These are phyloP conservation scores for Pseudomugil gertrudae DNA, from an alignment of 2,797 vertebrate species.

Conservation along the genomic window DNA sequence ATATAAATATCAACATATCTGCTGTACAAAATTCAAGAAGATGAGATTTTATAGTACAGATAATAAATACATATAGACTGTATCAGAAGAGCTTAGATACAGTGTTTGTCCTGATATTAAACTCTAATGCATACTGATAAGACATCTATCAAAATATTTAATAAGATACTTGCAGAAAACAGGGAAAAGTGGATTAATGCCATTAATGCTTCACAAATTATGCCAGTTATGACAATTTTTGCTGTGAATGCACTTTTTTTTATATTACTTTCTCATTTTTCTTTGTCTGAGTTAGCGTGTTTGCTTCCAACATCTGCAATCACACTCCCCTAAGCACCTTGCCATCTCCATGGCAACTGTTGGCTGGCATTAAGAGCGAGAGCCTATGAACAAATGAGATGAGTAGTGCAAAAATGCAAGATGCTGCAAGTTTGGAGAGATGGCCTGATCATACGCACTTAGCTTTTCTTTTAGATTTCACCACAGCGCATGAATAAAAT, in stretches of 20 bases:
- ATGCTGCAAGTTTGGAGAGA: conserved; percentile 36
- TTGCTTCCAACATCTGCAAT: conserved; percentile 80
- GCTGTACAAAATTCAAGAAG: conserved; percentile 5
- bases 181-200: not conserved
- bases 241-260: conserved; percentile 10
- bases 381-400: conserved; percentile 50
- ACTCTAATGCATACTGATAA: not conserved
- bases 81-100: conserved; percentile 32
- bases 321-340: conserved; percentile 85
- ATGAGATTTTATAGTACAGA: conserved; percentile 6
- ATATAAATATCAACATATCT: conserved; percentile 27
- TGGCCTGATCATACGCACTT: not conserved
- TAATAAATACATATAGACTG: conserved; percentile 14
- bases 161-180: not conserved
- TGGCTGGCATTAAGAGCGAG: conserved; percentile 80
- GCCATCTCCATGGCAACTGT: conserved; percentile 91
- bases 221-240: not conserved
- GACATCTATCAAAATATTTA: not conserved
- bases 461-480: conserved; percentile 4
- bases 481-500: not conserved
- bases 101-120: not conserved
- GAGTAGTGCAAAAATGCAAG: conserved; percentile 47
- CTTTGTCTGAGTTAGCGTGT: conserved; percentile 68
- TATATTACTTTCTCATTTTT: conserved; percentile 53
- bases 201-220: conserved; percentile 5